Evolutionary conservation across 2,113 vertebrate species (phyloP), one percentile per base, ranked within the genome.

Genomic region (Polyodon spathula): DNA sequence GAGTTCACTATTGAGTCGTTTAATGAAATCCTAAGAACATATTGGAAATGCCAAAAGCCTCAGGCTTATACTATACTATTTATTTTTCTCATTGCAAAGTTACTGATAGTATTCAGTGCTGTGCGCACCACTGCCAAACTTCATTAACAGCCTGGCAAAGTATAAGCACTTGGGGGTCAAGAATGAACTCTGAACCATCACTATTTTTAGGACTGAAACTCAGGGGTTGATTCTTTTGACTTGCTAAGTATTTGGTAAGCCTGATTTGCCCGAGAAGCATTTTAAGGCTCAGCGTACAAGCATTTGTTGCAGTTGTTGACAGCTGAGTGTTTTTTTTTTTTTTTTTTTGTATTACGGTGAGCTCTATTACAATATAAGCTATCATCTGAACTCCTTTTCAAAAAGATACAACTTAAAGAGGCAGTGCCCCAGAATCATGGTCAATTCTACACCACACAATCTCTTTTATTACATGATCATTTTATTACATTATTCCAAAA

Each of bases 21-120:
- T 63, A 60, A 64, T 64, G 57, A 64, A 48, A 59, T n/a, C 11
- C 57, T 6, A 37, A 64, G 51, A 59, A 40, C 17, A 40, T 64
- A 42, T 59, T 6, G 15, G 50, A 46, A 52, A 64, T n/a, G 50
- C 27, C 51, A 42, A 12, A 46, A 51, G 39, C 63, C 41, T 10
- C 37, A 1, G 57, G 57, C 51, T 53, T 58, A 42, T 6, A 39
- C 10, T 39, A 5, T n/a, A 41, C 40, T 59, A 53, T 64, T 64
- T 56, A 52, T 51, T 40, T 40, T 50, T 44, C 63, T 54, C 63
- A 10, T 40, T 14, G 17, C 9, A 8, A 41, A 50, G 51, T 64
- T 59, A 64, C 54, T 59, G 57, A 50, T 50, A 37, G 51, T 52
- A 54, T 59, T 59, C 62, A 59, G 52, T 58, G 37, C 56, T 51